Evolutionary conservation across 2,797 vertebrate genomes (phyloP), one percentile per base, ranked within the genome.

Genomic region (Alfaro cultratus): DNA sequence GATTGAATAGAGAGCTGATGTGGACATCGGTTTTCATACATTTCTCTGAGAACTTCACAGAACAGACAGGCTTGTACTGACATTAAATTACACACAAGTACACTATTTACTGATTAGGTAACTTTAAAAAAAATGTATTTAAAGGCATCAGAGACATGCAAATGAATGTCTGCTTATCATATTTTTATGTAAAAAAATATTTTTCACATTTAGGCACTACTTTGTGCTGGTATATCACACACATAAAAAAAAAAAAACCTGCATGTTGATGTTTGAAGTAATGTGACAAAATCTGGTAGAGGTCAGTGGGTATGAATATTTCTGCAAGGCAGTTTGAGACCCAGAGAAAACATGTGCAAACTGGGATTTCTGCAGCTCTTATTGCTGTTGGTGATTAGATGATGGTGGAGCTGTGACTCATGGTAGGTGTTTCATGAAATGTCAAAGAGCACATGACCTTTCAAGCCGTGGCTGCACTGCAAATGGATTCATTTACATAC

Each of bases 401-500:
- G 39, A 57, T 39, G 80, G 73, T 53, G 84, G 46, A 80, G 68
- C 80, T 72, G 46, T 90, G 82, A 89, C 85, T 89, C 80, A 46
- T 71, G 72, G 73, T 77, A 41, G 67, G 29, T 80, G 80, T 77
- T 82, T 81, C 71, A 43, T 75, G 62, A 84, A 75, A 89, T 89
- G 78, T 82, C 88, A 88, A 92, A 84, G 73, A 92, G 81, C 73
- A 47, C 0, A 7, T 77, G 47, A 67, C 70, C 78, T 83, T 85
- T 39, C 81, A 80, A 92, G 75, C n/a, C 5, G 7, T 36, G 34
- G 34, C 62, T 18, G 31, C 13, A 36, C 11, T 23, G 34, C 34
- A 67, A 67, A 85, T 60, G 71, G 41, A 91, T 60, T 77, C 36
- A 90, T 91, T 92, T 89, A 82, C 84, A 93, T 89, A 87, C 51